A percentile compares a stretch with the other conserved stretches of the same genome.
Conservation (phyloP, 2,113 vertebrate genomes). For the Cathartes aura region DNA sequence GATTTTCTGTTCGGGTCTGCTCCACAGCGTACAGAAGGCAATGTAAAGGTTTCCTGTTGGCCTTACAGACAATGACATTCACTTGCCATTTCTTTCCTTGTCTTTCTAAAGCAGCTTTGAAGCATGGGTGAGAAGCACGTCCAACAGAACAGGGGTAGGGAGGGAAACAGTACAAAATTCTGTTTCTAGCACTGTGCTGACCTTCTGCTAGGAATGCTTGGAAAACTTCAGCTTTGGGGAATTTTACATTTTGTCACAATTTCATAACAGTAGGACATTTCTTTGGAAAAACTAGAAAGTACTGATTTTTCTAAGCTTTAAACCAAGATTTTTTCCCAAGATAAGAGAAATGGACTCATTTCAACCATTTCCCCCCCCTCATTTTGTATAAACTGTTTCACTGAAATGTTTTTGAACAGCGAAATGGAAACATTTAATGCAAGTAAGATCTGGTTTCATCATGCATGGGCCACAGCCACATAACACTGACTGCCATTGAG, state of each 20-base stretch:
- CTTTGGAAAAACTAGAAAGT: neutral
- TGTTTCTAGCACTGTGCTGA: neutral
- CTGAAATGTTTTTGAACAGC: neutral
- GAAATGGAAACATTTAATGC: neutral
- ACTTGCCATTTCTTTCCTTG: neutral
- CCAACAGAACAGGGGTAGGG: neutral
- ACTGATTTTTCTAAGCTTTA: neutral
- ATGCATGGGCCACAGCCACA: neutral
- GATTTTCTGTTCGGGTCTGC: neutral
- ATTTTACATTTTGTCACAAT: neutral
- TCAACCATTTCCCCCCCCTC: neutral
- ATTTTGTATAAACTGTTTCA: neutral
- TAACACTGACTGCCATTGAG: neutral
- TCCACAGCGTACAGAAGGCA: neutral
- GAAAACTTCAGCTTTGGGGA: neutral
- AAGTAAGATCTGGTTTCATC: neutral
- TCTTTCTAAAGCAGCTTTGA: neutral
- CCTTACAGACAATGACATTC: neutral
- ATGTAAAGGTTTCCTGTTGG: neutral
- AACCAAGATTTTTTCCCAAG: neutral
- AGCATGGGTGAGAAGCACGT: neutral
- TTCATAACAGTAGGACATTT: neutral
- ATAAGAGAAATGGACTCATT: neutral
- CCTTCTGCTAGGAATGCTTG: neutral
- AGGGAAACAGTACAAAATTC: neutral